phyloP scores from a whole-genome alignment of 2,888 invertebrate species.

The Leuctra nigra region DNA sequence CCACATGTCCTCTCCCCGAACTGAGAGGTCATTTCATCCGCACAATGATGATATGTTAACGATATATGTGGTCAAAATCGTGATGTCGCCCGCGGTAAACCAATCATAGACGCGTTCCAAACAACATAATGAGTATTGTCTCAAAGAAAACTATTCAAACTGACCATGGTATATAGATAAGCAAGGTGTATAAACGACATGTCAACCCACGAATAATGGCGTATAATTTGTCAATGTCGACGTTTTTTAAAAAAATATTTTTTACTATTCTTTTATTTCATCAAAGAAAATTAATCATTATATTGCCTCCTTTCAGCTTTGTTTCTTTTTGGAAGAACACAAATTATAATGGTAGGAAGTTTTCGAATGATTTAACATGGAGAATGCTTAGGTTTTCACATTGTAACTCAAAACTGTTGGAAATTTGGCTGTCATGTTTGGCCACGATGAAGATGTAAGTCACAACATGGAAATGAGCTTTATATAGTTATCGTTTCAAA shows the following conservation, averaged over 20 bases:
- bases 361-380: background rate
- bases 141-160: constrained; percentile 7
- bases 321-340: background rate
- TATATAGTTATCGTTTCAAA: no score
- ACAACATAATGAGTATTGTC: constrained; percentile 23
- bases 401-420: background rate
- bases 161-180: constrained; percentile 8
- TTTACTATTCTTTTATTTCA: background rate
- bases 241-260: background rate
- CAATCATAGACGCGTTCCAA: constrained; percentile 19
- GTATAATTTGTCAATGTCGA: constrained; percentile 20
- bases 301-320: background rate
- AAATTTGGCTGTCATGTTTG: background rate
- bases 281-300: background rate
- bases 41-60: constrained; percentile 14
- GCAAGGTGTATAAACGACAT: constrained; percentile 11
- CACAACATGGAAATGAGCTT: no score
- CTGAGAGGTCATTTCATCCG: constrained; percentile 3
- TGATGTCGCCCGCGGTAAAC: constrained; percentile 10
- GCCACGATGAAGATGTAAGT: constrained; percentile 8
- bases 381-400: constrained; percentile 1
- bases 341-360: background rate
- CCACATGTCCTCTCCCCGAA: background rate
- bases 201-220: constrained; percentile 23
- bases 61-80: constrained; percentile 17